These are phyloP conservation scores for Xanthorhoe designata DNA, from an alignment of 2,888 invertebrate species.

Conservation along the genomic window DNA sequence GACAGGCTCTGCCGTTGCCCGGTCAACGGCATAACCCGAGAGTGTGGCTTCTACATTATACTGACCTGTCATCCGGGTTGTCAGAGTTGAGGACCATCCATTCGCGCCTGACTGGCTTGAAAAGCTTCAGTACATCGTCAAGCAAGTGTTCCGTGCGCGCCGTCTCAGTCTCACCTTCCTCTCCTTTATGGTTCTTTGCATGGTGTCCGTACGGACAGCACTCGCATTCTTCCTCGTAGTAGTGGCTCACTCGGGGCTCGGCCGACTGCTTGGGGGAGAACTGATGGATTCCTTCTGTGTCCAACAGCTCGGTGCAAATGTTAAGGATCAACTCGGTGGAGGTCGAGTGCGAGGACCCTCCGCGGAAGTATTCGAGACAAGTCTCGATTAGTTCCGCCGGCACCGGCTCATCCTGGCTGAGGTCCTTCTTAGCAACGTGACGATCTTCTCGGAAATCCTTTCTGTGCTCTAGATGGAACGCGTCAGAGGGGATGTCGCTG, in stretches of 20 bases:
- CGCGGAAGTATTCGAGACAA: conserved; percentile 17
- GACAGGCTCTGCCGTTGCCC: too few species aligned
- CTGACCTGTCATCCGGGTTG: conserved; percentile 8
- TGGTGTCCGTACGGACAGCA: conserved; percentile 3
- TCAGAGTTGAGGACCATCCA: conserved; percentile 15
- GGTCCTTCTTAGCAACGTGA: conserved; percentile 18
- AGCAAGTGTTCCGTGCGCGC: not conserved
- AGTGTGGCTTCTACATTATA: too few species aligned
- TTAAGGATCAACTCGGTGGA: not conserved
- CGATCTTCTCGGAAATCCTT: conserved; percentile 5
- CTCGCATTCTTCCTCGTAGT: not conserved
- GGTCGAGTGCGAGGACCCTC: not conserved
- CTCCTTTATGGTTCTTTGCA: not conserved
- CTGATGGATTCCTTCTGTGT: not conserved
- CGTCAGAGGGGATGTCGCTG: conserved; percentile 46
- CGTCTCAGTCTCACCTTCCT: not conserved
- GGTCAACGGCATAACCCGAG: too few species aligned
- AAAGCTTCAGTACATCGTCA: not conserved
- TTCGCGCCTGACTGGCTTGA: conserved; percentile 10
- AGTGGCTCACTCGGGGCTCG: not conserved
- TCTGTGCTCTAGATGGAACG: conserved; percentile 40
- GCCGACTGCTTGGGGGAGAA: not conserved
- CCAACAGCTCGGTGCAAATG: conserved; percentile 20
- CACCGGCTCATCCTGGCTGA: not conserved
- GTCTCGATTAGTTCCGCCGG: not conserved